Evolutionary conservation across 2,888 invertebrate genomes (phyloP).

Genomic region (Drosophila conformis): DNA sequence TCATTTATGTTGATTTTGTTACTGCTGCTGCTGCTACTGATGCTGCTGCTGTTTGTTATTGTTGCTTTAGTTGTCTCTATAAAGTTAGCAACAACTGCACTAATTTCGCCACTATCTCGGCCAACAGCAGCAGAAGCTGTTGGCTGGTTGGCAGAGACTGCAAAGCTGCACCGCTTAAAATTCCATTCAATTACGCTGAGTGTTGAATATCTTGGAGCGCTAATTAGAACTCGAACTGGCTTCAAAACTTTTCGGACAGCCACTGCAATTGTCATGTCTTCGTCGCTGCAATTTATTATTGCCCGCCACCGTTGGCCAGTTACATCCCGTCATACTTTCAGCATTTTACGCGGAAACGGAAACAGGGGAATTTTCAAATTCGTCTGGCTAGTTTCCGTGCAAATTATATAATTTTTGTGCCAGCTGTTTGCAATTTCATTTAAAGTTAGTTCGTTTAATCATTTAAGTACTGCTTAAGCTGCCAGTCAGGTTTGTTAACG

Average conservation of each 20-base stretch:
- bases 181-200: constrained; percentile 78
- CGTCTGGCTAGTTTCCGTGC: constrained; percentile 1
- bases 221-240: constrained; percentile 69
- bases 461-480: neutral
- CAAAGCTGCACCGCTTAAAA: constrained; percentile 65
- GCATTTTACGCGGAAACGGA: neutral
- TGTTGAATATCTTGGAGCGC: constrained; percentile 72
- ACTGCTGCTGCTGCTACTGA: constrained; percentile 1
- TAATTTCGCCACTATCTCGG: constrained; percentile 58
- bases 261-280: constrained; percentile 39
- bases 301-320: neutral
- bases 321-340: constrained; percentile 1
- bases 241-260: constrained; percentile 66
- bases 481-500: neutral
- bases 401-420: neutral
- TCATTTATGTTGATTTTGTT: constrained; percentile 41
- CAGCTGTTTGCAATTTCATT: neutral
- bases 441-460: neutral
- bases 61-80: constrained; percentile 41
- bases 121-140: constrained; percentile 47
- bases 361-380: neutral
- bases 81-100: constrained; percentile 65
- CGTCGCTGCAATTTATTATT: constrained; percentile 33
- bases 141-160: constrained; percentile 26
- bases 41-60: neutral